phyloP scores from a whole-genome alignment of 2,888 invertebrate genomes.

The Oligia latruncula region DNA sequence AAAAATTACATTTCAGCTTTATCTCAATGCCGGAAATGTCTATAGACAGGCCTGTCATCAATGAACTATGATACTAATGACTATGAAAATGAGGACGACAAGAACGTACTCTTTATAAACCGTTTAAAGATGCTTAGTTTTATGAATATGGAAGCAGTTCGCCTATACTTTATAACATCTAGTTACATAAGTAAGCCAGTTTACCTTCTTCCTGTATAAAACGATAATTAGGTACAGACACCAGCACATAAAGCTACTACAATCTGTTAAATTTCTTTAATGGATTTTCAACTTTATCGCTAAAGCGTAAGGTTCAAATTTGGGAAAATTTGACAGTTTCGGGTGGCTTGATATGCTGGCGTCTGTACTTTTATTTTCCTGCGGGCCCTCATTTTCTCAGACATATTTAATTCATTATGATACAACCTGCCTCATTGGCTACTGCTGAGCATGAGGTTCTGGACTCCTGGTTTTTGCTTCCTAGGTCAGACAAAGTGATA shows the following conservation, averaged over 20 bases:
- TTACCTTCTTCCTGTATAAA: constrained; percentile 1
- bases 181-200: background rate
- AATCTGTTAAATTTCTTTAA: too few relatives aligned
- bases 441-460: background rate
- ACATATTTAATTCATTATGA: background rate
- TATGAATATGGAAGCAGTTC: background rate
- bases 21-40: background rate
- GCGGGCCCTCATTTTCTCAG: background rate
- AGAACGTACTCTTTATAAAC: background rate
- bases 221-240: background rate
- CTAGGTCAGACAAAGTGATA: background rate
- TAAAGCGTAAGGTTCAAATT: too few relatives aligned
- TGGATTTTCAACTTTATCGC: too few relatives aligned
- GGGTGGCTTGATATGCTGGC: too few relatives aligned
- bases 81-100: background rate
- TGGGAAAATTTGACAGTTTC: too few relatives aligned
- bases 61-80: background rate
- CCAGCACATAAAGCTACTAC: too few relatives aligned
- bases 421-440: background rate
- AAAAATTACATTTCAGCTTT: background rate
- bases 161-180: background rate
- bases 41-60: background rate
- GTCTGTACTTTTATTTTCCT: background rate
- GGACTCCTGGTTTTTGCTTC: background rate
- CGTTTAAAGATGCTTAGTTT: background rate